A percentile compares a stretch with the other conserved stretches of the same genome.
Conservation (phyloP, 2,888 invertebrate genomes). For the Aplocera efformata region DNA sequence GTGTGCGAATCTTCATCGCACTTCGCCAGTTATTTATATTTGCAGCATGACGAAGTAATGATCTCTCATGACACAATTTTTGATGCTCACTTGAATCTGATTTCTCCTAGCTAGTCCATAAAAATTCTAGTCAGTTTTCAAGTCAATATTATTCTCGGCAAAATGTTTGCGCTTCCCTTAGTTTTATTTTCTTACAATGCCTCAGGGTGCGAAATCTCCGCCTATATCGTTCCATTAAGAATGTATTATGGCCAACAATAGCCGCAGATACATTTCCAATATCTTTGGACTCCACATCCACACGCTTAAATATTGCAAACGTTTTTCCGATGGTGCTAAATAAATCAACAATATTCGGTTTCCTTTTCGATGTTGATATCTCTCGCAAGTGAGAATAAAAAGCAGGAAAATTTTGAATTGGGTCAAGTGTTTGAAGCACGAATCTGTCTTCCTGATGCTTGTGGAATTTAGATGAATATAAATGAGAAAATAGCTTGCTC, state of each 20-base stretch:
- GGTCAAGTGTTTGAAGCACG: conserved; percentile 10
- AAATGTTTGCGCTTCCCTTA: not conserved
- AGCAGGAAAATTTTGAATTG: conserved; percentile 4
- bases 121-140: no score
- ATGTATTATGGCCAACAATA: conserved; percentile 36
- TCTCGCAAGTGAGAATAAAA: conserved; percentile 1
- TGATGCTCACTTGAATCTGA: no score
- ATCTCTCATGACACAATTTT: no score
- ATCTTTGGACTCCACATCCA: conserved; percentile 19
- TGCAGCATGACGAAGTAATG: no score
- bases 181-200: conserved; percentile 1
- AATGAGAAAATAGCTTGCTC: not conserved
- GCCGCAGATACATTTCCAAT: conserved; percentile 33
- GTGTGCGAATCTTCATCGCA: no score
- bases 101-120: no score
- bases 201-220: conserved; percentile 16
- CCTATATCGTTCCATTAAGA: conserved; percentile 32
- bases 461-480: conserved; percentile 12
- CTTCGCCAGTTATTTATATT: no score
- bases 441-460: conserved; percentile 1
- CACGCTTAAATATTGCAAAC: conserved; percentile 24
- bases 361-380: conserved; percentile 9
- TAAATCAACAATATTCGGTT: conserved; percentile 20
- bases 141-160: no score
- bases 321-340: conserved; percentile 18